phyloP scores from a whole-genome alignment of 30 jellyfish, hydroid and myxozoan species.

The Phacellophora camtschatica region DNA sequence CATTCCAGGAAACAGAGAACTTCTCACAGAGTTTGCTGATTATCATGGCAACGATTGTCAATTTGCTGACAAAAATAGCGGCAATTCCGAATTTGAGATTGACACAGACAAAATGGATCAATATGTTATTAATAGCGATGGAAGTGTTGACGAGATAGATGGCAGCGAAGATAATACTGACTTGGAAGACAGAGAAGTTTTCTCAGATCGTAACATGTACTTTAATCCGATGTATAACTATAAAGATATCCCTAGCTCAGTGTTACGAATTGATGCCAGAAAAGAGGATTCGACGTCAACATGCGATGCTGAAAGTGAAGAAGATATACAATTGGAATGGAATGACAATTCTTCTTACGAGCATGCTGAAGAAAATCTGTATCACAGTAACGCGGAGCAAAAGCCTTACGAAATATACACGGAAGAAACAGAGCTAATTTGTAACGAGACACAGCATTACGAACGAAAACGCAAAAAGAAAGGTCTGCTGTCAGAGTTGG shows the following conservation, averaged over 20 bases:
- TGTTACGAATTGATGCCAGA: not conserved
- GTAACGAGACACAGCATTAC: slow-evolving; percentile 1
- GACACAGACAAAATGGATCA: slow-evolving; percentile 63
- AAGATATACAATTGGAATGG: slow-evolving; percentile 1
- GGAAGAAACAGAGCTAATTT: slow-evolving; percentile 19
- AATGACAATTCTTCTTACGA: not conserved
- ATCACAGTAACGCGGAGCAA: not conserved
- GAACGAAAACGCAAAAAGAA: slow-evolving; percentile 53
- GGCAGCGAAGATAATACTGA: not conserved
- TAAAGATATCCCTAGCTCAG: not conserved
- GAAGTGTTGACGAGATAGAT: slow-evolving; percentile 11
- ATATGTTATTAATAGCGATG: slow-evolving; percentile 9
- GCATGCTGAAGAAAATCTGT: not conserved
- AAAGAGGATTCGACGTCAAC: not conserved
- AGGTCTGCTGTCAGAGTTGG: slow-evolving; percentile 59
- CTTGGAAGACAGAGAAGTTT: not conserved
- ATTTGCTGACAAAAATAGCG: slow-evolving; percentile 16
- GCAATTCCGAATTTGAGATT: slow-evolving; percentile 25
- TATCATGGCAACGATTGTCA: not conserved
- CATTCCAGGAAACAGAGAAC: slow-evolving; percentile 19
- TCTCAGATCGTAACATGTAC: slow-evolving; percentile 39
- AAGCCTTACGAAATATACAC: slow-evolving; percentile 24
- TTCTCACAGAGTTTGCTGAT: slow-evolving; percentile 36
- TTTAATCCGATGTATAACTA: slow-evolving; percentile 68
- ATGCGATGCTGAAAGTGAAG: not conserved